Evolutionary conservation across 2,888 invertebrate genomes (phyloP).

Genomic region (Tipula lateralis): DNA sequence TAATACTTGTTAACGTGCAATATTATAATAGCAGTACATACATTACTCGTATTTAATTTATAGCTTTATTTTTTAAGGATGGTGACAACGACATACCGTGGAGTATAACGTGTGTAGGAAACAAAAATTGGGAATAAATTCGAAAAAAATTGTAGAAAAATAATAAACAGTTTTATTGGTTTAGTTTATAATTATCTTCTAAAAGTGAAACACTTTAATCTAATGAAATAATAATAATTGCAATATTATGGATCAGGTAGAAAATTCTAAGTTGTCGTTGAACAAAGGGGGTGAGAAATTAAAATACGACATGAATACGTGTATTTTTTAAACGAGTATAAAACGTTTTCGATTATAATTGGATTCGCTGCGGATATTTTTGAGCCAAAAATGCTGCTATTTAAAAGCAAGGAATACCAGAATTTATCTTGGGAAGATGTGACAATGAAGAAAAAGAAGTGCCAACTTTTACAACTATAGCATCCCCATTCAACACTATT

Average conservation of each 20-base stretch:
- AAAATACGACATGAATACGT: background rate
- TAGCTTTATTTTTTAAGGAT: background rate
- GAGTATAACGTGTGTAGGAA: too few species aligned
- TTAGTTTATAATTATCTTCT: background rate
- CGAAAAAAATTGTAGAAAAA: too few species aligned
- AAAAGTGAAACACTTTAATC: background rate
- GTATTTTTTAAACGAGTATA: background rate
- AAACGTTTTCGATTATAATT: background rate
- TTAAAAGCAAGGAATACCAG: background rate
- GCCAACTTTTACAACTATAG: background rate
- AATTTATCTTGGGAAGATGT: too few species aligned
- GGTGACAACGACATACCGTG: background rate
- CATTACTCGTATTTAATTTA: background rate
- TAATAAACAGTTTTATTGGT: background rate
- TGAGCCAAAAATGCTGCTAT: background rate
- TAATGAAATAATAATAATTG: too few species aligned
- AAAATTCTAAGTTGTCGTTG: too few species aligned
- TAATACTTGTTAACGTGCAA: background rate
- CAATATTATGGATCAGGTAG: too few species aligned
- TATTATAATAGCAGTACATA: background rate
- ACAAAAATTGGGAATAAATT: too few species aligned
- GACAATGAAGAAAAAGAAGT: too few species aligned
- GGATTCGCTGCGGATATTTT: background rate
- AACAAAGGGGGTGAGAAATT: background rate
- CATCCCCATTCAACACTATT: background rate